Conservation (phyloP, 1,140 invertebrate genomes). For the Cydia splendana region DNA sequence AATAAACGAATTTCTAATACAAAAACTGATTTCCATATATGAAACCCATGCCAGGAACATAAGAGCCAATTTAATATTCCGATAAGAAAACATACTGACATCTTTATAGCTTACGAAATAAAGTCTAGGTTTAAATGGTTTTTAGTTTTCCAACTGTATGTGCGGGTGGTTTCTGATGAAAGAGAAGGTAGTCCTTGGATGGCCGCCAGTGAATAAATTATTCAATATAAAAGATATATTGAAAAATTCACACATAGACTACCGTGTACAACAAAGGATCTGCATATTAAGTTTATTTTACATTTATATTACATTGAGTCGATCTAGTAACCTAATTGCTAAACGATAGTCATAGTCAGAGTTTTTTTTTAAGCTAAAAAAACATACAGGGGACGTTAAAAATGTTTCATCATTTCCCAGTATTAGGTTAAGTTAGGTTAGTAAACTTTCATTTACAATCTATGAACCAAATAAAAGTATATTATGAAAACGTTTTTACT, state of each 20-base stretch:
- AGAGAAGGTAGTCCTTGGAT: slow-evolving; percentile 45
- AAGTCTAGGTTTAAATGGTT: background rate
- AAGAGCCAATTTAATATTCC: background rate
- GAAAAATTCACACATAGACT: slow-evolving; percentile 39
- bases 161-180: background rate
- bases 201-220: slow-evolving; percentile 56
- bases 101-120: background rate
- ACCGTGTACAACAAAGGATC: background rate
- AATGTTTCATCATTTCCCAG: too few relatives aligned
- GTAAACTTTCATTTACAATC: too few relatives aligned
- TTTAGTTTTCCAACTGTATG: background rate
- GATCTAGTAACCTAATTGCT: too few relatives aligned
- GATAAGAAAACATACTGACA: background rate
- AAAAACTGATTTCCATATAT: slow-evolving; percentile 21
- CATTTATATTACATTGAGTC: background rate
- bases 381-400: too few relatives aligned
- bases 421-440: too few relatives aligned
- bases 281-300: background rate
- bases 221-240: slow-evolving; percentile 37
- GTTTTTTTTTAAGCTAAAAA: too few relatives aligned
- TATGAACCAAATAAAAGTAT: too few relatives aligned
- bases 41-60: background rate
- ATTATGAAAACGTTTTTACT: too few relatives aligned
- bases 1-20: background rate
- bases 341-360: too few relatives aligned